A percentile compares a stretch with the other conserved stretches of the same genome.
These are phyloP conservation scores for Branchipolynoe longqiensis DNA, from an alignment of 2,888 invertebrate species.

Conservation along the genomic window DNA sequence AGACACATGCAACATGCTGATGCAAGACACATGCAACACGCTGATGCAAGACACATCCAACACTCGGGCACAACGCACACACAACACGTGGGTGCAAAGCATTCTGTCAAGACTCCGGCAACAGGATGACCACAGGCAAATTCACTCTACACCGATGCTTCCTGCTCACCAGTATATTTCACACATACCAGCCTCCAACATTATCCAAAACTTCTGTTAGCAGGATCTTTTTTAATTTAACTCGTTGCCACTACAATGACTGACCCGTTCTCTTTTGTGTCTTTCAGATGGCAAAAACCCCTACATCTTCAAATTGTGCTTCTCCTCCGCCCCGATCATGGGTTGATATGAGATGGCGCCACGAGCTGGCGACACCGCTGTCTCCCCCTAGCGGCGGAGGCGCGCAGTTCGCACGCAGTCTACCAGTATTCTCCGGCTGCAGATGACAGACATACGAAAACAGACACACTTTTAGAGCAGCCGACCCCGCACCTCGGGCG, in stretches of 20 bases:
- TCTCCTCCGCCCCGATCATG: conserved; percentile 88
- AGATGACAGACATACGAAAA: background rate
- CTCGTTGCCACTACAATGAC: no score
- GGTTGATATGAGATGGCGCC: conserved; percentile 50
- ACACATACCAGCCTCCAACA: no score
- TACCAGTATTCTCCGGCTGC: conserved; percentile 49
- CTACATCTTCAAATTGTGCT: conserved; percentile 98
- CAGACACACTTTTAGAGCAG: background rate
- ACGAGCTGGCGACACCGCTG: background rate
- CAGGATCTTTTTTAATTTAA: background rate
- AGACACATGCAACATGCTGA: no score
- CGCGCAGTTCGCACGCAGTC: conserved; percentile 28
- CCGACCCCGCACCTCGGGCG: background rate
- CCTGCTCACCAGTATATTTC: no score
- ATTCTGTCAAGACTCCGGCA: no score
- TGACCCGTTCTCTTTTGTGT: background rate
- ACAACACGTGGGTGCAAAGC: no score
- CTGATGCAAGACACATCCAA: no score
- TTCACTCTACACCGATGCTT: no score
- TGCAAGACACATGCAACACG: no score
- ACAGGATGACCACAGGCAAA: no score
- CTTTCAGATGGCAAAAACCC: conserved; percentile 96
- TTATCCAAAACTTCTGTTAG: no score
- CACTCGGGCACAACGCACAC: no score
- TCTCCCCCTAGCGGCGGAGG: conserved; percentile 13